These are phyloP conservation scores for Castor canadensis DNA, from an alignment of 2,113 vertebrate species.

Conservation along the genomic window DNA sequence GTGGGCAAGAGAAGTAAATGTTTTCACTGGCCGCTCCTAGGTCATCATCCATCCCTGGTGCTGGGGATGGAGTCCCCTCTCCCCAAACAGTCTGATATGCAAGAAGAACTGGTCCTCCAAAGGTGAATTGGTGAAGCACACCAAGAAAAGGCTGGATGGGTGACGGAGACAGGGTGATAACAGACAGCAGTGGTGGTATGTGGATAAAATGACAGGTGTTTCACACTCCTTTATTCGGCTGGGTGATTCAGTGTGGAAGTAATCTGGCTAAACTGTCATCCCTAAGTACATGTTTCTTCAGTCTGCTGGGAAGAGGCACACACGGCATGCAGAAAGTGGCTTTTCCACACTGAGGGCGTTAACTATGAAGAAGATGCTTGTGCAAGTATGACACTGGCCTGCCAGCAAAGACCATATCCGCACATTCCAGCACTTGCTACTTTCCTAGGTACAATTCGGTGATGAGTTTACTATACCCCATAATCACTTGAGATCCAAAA, in stretches of 20 bases:
- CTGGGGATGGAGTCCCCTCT: background rate
- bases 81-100: background rate
- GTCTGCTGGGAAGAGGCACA: background rate
- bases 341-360: constrained; percentile 4
- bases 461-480: background rate
- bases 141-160: background rate
- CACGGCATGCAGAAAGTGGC: background rate
- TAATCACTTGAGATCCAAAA: constrained; percentile 1
- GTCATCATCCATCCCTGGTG: background rate
- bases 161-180: background rate
- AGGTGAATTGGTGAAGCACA: background rate
- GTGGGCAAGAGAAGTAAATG: constrained; percentile 10
- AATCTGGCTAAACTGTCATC: background rate
- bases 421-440: background rate
- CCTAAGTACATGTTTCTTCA: background rate
- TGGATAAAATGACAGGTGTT: constrained; percentile 1
- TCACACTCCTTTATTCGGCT: background rate
- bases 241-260: background rate
- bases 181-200: background rate
- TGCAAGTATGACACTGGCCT: background rate
- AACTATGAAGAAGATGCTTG: constrained; percentile 10
- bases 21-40: background rate
- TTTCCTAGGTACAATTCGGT: background rate
- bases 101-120: background rate
- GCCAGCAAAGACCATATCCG: background rate